Percentiles rank a stretch among this genome's conserved stretches.
Conservation (phyloP, 2,888 invertebrate species). For the Diploptera punctata region DNA sequence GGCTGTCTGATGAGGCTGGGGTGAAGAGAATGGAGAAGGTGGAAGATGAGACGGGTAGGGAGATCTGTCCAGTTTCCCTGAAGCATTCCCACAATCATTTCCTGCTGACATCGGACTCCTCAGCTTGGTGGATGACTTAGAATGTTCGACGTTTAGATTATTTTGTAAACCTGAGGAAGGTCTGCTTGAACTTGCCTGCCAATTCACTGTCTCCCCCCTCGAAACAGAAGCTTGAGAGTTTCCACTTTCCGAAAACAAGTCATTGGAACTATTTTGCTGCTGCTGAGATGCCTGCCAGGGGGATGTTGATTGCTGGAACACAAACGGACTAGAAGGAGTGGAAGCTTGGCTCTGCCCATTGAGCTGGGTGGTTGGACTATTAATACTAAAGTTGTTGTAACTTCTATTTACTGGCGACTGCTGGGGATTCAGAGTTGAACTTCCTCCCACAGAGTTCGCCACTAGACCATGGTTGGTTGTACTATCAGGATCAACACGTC, state of each 20-base stretch:
- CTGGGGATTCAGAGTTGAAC: constrained; percentile 35
- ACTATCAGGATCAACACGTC: constrained; percentile 73
- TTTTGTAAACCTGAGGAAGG: background rate
- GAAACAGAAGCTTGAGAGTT: constrained; percentile 12
- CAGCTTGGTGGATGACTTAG: constrained; percentile 27
- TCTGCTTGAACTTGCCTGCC: constrained; percentile 6
- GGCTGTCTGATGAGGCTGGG: constrained; percentile 29
- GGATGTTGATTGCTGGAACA: constrained; percentile 40
- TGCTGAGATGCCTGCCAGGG: constrained; percentile 32
- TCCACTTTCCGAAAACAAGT: constrained; percentile 15
- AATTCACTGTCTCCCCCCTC: background rate
- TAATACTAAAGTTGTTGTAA: constrained; percentile 13
- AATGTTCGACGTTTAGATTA: background rate
- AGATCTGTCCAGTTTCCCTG: constrained; percentile 11
- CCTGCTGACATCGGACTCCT: constrained; percentile 12
- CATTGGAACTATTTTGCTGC: constrained; percentile 27
- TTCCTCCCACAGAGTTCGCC: constrained; percentile 21
- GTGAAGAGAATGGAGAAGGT: constrained; percentile 37
- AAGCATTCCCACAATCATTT: background rate
- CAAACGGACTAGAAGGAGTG: constrained; percentile 40
- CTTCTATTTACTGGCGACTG: constrained; percentile 38
- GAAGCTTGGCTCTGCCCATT: constrained; percentile 27
- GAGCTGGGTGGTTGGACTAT: constrained; percentile 27
- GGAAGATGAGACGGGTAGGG: background rate
- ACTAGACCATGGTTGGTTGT: constrained; percentile 61